Base-by-base conservation (phyloP, 2,888 invertebrate species). In the Coenonympha arcania region DNA sequence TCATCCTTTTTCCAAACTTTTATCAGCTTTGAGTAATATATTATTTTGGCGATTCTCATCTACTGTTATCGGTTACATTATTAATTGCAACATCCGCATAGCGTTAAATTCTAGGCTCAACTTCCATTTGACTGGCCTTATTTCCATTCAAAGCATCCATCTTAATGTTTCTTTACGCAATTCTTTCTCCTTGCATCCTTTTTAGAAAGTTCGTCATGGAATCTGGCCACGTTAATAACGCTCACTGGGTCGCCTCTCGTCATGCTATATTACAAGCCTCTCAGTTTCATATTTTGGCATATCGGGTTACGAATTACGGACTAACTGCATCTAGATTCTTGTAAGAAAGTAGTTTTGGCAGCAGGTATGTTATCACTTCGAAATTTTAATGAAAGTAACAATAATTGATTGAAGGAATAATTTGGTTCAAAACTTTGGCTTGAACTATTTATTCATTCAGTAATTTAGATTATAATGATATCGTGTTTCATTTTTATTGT, bases 141-240 rank as follows among this genome's bases (percentile, higher is more conserved):
- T 13, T 3, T 8, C 33, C 5, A 8, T 40, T 16, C 44, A 20
- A 22, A 33, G 33, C 43, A 48, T 34, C 44, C 39, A 16, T 52
- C 47, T 18, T 40, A 40, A 22, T 40, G 22, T 28, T 26, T 30
- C 4, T 15, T 41, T 48, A 41, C 36, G 30, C 36, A 40, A 50
- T 30, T 20, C 39, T 37, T 36, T 46, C 34, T 30, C 28, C 13
- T 43, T 16, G 15, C 19, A 6, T 41, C 31, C 42, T 41, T 41
- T 50, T 44, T 54, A 48, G 43, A 50, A 48, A 53, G 28, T 47
- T 34, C 20, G 39, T 48, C 34, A 45, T 30, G 50, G 16, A 50
- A 37, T 22, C 22, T 28, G 9, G 16, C 39, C 42, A 47, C 46
- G 42, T 9, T 6, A 48, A 28, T 33, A 11, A 26, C 43, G 26